Evolutionary conservation across 1,140 invertebrate species (phyloP).

Genomic region (Lysiphlebus fabarum): DNA sequence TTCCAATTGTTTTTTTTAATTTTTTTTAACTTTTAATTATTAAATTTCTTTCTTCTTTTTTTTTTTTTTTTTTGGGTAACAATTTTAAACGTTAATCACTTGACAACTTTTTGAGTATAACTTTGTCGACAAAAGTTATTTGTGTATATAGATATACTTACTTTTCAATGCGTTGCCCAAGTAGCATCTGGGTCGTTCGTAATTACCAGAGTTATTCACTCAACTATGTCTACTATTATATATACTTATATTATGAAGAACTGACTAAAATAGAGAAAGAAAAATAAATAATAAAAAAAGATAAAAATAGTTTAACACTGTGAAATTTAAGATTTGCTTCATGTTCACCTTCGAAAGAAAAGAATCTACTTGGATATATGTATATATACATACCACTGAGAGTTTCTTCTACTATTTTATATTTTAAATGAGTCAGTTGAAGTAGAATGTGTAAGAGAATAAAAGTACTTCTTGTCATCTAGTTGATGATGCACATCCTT

Average conservation of each 20-base stretch:
- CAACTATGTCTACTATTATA: constrained; percentile 24
- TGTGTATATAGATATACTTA: background rate
- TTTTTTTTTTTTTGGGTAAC: background rate
- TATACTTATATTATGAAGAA: no score
- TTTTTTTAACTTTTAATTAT: no score
- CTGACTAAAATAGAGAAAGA: background rate
- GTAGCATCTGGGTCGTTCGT: constrained; percentile 28
- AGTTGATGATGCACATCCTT: constrained; percentile 16
- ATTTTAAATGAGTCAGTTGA: no score
- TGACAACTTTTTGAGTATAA: background rate
- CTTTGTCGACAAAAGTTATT: no score
- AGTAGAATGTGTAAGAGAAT: background rate
- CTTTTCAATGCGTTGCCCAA: constrained; percentile 2
- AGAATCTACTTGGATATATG: no score
- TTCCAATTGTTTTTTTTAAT: no score
- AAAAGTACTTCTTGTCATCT: background rate
- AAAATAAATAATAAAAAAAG: constrained; percentile 1
- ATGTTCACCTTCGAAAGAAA: background rate
- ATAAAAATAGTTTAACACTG: background rate
- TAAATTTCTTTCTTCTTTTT: background rate
- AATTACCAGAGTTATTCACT: constrained; percentile 34
- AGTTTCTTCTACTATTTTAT: no score
- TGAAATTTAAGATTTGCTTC: constrained; percentile 33
- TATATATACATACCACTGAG: no score
- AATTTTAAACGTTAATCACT: constrained; percentile 7